Evolutionary conservation across 1,140 invertebrate genomes (phyloP), one percentile per base, ranked within the genome.

Genomic region (Drosophila truncata): DNA sequence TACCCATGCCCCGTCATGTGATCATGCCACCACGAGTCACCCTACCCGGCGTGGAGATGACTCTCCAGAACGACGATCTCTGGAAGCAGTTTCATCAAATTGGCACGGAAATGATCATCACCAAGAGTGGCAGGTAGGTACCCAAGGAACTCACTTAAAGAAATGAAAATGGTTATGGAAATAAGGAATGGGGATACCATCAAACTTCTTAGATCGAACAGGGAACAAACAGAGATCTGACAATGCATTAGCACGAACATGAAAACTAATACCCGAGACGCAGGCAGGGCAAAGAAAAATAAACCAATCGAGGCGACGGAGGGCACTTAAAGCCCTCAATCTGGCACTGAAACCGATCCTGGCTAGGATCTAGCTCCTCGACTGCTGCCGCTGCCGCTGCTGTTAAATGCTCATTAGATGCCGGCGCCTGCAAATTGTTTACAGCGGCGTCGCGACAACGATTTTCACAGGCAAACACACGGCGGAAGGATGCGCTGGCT

Each of bases 51-150:
- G 91, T 91, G 74, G 94, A 95, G 60, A 93, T 94, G 58, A 93
- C 93, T 18, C 94, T 99, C 35, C 97, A 99, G 85, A 97, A 97
- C 86, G 96, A 97, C 72, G 97, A 99, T 63, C 95, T 99, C 27
- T 99, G 98, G 98, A 96, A 98, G 87, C 96, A 98, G 87, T 99
- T 99, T 93, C 96, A 99, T 93, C 96, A 97, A 81, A 94, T 99
- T 73, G 97, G 98, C 64, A 99, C 98, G 1, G 98, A 99, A 93
- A 99, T 99, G 99, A 99, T 99, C 93, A 99, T 99, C 93, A 99
- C 98, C n/a, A 99, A 99, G 94, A 97, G 97, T 49, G 98, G 98
- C 93, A 96, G 98, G 98, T 99, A 88, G 74, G 78, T 60, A 29
- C 29, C 23, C 7, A 27, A 25, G 35, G 13, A 31, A 35, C 37